Evolutionary conservation across 2,888 invertebrate genomes (phyloP).

Genomic region (Girardia tigrina): DNA sequence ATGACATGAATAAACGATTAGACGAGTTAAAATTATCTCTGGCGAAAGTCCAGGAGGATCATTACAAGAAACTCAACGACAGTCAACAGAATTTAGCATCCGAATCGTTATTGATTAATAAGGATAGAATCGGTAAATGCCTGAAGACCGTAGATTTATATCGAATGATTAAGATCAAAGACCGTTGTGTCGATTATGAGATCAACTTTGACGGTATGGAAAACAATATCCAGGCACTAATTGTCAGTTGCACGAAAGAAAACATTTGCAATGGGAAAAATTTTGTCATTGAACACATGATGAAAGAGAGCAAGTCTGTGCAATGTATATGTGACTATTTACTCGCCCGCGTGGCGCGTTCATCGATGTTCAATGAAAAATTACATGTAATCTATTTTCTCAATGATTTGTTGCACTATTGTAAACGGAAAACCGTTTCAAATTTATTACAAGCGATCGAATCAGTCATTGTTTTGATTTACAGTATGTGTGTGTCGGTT

Average conservation of each 20-base stretch:
- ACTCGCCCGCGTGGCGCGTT: conserved; percentile 12
- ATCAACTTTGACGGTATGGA: conserved; percentile 1
- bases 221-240: conserved; percentile 66
- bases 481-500: conserved; percentile 76
- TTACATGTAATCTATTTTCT: conserved; percentile 94
- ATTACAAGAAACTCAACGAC: neutral
- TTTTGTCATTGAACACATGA: conserved; percentile 35
- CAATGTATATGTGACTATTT: conserved; percentile 33
- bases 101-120: neutral
- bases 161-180: neutral
- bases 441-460: conserved; percentile 60
- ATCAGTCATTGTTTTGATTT: conserved; percentile 89
- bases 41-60: neutral
- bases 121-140: neutral
- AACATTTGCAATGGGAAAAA: conserved; percentile 37
- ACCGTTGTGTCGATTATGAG: neutral
- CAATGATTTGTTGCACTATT: conserved; percentile 90
- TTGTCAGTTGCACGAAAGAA: conserved; percentile 91
- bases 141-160: neutral
- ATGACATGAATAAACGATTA: neutral
- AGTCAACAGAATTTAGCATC: neutral
- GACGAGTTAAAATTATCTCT: neutral
- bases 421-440: conserved; percentile 38
- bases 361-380: conserved; percentile 65
- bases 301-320: neutral